phyloP scores from a whole-genome alignment of 2,888 invertebrate genomes.

The Synergus gifuensis region DNA sequence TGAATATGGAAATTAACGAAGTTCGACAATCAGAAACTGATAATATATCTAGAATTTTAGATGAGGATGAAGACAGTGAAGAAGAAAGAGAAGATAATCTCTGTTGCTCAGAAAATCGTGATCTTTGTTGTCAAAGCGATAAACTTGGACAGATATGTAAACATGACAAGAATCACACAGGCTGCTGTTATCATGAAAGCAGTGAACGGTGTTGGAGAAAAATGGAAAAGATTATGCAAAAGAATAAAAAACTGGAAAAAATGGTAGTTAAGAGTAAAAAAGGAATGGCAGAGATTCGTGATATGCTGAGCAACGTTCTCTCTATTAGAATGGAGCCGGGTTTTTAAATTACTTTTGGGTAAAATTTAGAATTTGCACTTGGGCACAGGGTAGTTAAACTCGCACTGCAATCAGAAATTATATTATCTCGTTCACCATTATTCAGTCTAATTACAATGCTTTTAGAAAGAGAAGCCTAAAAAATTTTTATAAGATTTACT shows the following conservation, averaged over 20 bases:
- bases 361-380: conserved; percentile 24
- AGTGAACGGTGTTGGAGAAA: conserved; percentile 64
- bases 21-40: conserved; percentile 11
- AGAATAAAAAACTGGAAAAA: conserved; percentile 68
- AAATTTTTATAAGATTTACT: neutral
- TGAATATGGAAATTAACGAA: conserved; percentile 26
- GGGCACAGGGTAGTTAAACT: conserved; percentile 34
- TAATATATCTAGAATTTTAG: neutral
- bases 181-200: conserved; percentile 61
- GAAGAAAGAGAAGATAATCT: conserved; percentile 29
- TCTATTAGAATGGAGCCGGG: conserved; percentile 73
- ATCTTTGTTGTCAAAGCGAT: conserved; percentile 53
- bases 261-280: conserved; percentile 65
- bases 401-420: neutral
- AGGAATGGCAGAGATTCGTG: conserved; percentile 69
- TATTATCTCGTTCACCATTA: conserved; percentile 16
- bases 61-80: neutral
- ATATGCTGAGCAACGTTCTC: conserved; percentile 67
- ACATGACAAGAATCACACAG: conserved; percentile 51
- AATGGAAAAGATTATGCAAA: conserved; percentile 65
- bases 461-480: neutral
- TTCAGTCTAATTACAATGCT: neutral
- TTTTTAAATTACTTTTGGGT: conserved; percentile 59
- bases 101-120: conserved; percentile 47
- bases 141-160: conserved; percentile 52